These are phyloP conservation scores for Amblyjoppa fuscipennis DNA, from an alignment of 2,888 invertebrate genomes.

Conservation along the genomic window DNA sequence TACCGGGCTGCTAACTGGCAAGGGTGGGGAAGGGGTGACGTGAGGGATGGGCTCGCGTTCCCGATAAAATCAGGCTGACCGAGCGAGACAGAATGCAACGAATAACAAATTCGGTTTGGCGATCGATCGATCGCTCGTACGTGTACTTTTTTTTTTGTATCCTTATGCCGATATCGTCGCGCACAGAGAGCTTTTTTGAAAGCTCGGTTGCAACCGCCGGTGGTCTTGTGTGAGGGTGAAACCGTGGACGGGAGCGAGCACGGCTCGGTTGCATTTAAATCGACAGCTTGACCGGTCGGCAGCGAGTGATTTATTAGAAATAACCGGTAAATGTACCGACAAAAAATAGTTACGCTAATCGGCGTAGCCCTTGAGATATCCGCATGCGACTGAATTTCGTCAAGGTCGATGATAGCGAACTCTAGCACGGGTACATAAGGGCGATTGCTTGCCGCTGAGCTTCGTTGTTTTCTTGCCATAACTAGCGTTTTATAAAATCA, in stretches of 20 bases:
- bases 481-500: too few species aligned
- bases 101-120: conserved; percentile 55
- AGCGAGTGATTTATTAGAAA: not conserved
- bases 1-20: conserved; percentile 34
- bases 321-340: not conserved
- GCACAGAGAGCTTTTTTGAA: not conserved
- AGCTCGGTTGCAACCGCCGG: too few species aligned
- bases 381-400: too few species aligned
- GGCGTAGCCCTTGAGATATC: too few species aligned
- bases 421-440: too few species aligned
- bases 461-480: too few species aligned
- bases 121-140: conserved; percentile 34
- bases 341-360: not conserved
- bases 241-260: too few species aligned
- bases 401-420: too few species aligned
- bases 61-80: conserved; percentile 62
- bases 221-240: too few species aligned
- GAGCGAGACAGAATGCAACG: conserved; percentile 52
- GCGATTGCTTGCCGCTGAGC: too few species aligned
- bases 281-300: too few species aligned
- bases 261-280: too few species aligned
- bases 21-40: conserved; percentile 50
- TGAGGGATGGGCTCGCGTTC: conserved; percentile 54
- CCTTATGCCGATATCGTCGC: not conserved
- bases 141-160: not conserved